Evolutionary conservation across 2,888 invertebrate species (phyloP), one percentile per base, ranked within the genome.

Genomic region (Apamea epomidion): DNA sequence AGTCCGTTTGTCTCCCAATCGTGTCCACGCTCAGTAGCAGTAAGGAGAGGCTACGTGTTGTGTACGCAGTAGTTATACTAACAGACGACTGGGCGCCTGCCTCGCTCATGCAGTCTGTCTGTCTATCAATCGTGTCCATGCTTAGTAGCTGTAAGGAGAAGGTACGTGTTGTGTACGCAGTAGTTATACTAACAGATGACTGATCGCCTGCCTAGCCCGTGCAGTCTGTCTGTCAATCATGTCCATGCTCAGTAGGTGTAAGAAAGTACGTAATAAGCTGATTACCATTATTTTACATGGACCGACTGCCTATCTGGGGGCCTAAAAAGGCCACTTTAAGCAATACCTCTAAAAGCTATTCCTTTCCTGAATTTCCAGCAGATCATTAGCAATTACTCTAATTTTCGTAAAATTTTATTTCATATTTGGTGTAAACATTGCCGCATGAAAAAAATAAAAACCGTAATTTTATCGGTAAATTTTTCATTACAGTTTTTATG

Each of bases 61-160:
- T 48, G 0, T 51, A 70, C 48, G 8, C 8, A 21, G 29, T 70
- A 48, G 29, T 32, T 21, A 48, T 99, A 93, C 97, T 99, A 91
- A 99, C 99, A 62, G 99, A 99, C 95, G 99, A 99, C 97, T 99
- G 99, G 99, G 99, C 99, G 83, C 99, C 99, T 74, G 99, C 99
- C 82, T 97, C 99, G 85, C 99, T 99, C 81, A 99, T 99, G 89
- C 98, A 99, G 96, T 99, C 99, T 74, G 99, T 99, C 91, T 99
- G 99, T 97, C 99, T 73, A 99, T 99, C 90, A 94, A 99, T 99
- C 96, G 98, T 99, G 82, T 99, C 99, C 89, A 99, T 99, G 99
- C 98, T 99, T 93, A 99, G 99, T 97, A 99, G 99, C 97, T 99
- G 99, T 97, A 99, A 99, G 97, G 99, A 99, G 97, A 99, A 99